These are phyloP conservation scores for Rhogogaster chlorosoma DNA, from an alignment of 2,888 invertebrate species.

Conservation along the genomic window DNA sequence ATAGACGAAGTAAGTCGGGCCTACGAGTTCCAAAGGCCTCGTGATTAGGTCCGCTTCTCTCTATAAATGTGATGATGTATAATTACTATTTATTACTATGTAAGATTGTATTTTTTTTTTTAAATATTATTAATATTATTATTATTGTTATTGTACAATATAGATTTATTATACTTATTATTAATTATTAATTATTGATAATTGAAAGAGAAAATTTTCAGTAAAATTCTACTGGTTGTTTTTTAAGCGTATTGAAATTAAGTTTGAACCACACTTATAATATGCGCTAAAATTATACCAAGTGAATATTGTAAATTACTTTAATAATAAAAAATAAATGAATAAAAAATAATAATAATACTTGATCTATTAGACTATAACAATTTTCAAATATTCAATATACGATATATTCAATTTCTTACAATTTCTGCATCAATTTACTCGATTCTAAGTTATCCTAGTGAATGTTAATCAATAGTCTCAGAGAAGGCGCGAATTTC, in stretches of 20 bases:
- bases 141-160: slow-evolving; percentile 63
- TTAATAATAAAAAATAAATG: background rate
- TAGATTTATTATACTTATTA: background rate
- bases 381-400: background rate
- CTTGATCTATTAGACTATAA: background rate
- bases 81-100: slow-evolving; percentile 61
- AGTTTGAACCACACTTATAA: background rate
- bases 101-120: slow-evolving; percentile 53
- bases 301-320: slow-evolving; percentile 8
- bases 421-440: background rate
- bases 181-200: background rate
- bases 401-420: background rate
- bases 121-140: slow-evolving; percentile 56
- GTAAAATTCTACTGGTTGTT: background rate
- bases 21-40: slow-evolving; percentile 53
- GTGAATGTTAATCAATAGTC: slow-evolving; percentile 43
- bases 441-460: slow-evolving; percentile 61
- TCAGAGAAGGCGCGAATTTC: background rate
- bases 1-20: slow-evolving; percentile 56
- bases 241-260: background rate
- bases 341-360: background rate
- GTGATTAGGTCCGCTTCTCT: slow-evolving; percentile 61
- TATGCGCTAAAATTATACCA: background rate
- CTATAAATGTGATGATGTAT: slow-evolving; percentile 68
- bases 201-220: background rate